These are phyloP conservation scores for Amphiduros pacificus DNA, from an alignment of 2,888 invertebrate genomes.

Conservation along the genomic window DNA sequence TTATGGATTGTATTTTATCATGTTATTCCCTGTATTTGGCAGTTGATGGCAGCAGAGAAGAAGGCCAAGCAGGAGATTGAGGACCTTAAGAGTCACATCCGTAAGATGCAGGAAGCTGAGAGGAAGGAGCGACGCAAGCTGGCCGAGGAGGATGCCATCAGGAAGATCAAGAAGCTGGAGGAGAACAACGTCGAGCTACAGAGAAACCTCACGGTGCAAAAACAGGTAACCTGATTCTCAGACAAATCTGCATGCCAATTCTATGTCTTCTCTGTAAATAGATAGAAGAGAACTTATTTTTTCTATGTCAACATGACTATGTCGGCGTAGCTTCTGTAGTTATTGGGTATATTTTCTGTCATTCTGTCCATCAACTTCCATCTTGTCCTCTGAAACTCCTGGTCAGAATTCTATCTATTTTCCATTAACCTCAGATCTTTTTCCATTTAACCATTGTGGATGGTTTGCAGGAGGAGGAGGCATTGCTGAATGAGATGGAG, in stretches of 20 bases:
- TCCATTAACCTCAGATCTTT: background rate
- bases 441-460: background rate
- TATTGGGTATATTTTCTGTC: too few species aligned
- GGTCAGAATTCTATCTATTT: too few species aligned
- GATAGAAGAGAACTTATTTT: too few species aligned
- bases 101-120: conserved; percentile 76
- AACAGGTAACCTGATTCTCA: too few species aligned
- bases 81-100: conserved; percentile 68
- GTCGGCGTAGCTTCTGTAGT: too few species aligned
- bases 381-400: too few species aligned
- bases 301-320: too few species aligned
- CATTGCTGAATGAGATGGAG: conserved; percentile 96
- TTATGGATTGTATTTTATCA: too few species aligned
- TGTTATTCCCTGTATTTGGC: conserved; percentile 2
- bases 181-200: conserved; percentile 90
- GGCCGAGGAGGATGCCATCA: conserved; percentile 90
- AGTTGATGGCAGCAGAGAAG: conserved; percentile 86
- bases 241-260: too few species aligned
- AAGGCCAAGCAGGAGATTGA: conserved; percentile 88
- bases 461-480: conserved; percentile 78
- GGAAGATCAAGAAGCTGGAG: conserved; percentile 91
- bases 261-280: too few species aligned
- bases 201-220: conserved; percentile 75
- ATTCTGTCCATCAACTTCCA: too few species aligned
- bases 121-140: conserved; percentile 83